Evolutionary conservation across 2,797 vertebrate genomes (phyloP), one percentile per base, ranked within the genome.

Genomic region (Borostomias antarcticus): DNA sequence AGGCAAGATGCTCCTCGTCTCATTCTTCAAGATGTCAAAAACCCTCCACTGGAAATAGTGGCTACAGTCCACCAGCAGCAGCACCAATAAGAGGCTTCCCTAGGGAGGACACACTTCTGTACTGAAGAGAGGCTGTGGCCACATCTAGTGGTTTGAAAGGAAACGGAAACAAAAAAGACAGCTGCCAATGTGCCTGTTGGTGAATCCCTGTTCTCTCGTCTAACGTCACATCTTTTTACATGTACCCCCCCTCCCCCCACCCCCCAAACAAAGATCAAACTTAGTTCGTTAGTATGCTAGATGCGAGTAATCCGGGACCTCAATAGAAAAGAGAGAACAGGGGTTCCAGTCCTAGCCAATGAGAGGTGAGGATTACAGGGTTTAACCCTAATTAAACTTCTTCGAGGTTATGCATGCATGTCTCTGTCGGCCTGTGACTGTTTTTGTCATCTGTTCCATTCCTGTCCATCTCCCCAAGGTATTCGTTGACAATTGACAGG

Each of bases 1-100:
- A 75, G 86, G 92, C 87, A 91, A 98, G 96, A 97, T 95, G 94
- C 95, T 95, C 92, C 91, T 92, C 86, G 94, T 94, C 95, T 96
- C 95, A 94, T 92, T 95, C 95, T 93, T 94, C 78, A 84, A 79
- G 85, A 81, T 68, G 74, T 47, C 69, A 54, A 30, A 67, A 23
- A 17, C 25, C 70, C 50, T 32, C 79, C 74, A 43, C 69, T 57
- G 60, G 76, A 76, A 62, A 80, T 45, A 64, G 81, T 53, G 26
- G 54, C 64, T 19, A 69, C 75, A 60, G 54, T 58, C 70, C 53
- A 17, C 64, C 28, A 57, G 15, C n/a, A 56, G 13, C 1, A 59
- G 13, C 51, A 51, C n/a, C 9, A 61, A n/a, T n/a, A 5, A 57
- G 23, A 45, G 15, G 15, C 35, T 58, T 26, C 23, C 30, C 30